Evolutionary conservation across 2,113 vertebrate species (phyloP).

Genomic region (Ictalurus furcatus): DNA sequence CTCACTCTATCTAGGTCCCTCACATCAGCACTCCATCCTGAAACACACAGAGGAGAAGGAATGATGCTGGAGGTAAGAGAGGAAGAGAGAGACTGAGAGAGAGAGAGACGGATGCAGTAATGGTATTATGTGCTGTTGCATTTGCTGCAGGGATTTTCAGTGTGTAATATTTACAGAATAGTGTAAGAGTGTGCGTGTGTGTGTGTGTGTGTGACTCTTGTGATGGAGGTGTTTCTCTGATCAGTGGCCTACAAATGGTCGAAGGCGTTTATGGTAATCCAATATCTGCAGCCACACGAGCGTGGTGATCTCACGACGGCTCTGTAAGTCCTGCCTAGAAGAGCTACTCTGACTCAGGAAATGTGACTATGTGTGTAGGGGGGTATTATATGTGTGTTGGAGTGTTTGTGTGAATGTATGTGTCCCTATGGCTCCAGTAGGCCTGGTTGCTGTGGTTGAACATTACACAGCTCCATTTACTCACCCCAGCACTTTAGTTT

Average conservation of each 20-base stretch:
- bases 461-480: not conserved
- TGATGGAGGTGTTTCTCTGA: not conserved
- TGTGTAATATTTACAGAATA: not conserved
- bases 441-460: not conserved
- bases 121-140: not conserved
- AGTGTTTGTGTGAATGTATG: not conserved
- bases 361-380: not conserved
- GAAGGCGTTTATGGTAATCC: not conserved
- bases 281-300: not conserved
- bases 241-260: not conserved
- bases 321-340: not conserved
- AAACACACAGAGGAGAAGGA: not conserved
- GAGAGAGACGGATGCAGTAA: not conserved
- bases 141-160: not conserved
- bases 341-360: not conserved
- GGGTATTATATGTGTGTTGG: not conserved
- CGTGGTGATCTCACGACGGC: not conserved
- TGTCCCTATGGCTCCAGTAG: not conserved
- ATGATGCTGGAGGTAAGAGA: slow-evolving; percentile 20
- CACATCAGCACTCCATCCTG: not conserved
- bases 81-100: not conserved
- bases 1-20: not conserved
- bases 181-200: not conserved
- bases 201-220: not conserved
- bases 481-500: not conserved